These are phyloP conservation scores for Diacarnus erythraeanus DNA, from an alignment of 37 sponge, comb jelly and placozoan species.

Conservation along the genomic window DNA sequence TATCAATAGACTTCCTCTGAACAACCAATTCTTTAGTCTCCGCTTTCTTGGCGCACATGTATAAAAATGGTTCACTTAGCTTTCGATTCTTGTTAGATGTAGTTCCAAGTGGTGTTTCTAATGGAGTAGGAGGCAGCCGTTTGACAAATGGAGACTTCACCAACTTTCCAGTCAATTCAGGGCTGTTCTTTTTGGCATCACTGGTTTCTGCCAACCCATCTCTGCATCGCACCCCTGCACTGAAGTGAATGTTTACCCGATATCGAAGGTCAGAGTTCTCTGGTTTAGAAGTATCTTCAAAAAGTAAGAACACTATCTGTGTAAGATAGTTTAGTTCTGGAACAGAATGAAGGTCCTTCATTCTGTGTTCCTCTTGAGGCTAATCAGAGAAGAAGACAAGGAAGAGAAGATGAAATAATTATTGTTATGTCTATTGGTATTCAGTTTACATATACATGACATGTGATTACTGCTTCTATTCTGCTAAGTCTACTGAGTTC, in stretches of 20 bases:
- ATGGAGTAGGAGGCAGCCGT: neutral
- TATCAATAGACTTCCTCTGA: neutral
- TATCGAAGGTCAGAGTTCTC: slow-evolving; percentile 26
- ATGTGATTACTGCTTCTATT: neutral
- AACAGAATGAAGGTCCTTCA: slow-evolving; percentile 32
- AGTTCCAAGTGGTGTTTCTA: no score
- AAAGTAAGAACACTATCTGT: slow-evolving; percentile 88
- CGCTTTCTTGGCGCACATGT: neutral
- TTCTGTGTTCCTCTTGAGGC: slow-evolving; percentile 55
- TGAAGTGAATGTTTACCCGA: slow-evolving; percentile 53
- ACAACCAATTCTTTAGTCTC: slow-evolving; percentile 1
- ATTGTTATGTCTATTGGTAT: no score
- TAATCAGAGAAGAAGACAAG: no score
- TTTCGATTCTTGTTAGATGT: neutral
- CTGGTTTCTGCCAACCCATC: slow-evolving; percentile 2
- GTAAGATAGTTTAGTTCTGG: slow-evolving; percentile 90
- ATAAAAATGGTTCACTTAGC: neutral
- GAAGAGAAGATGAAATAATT: no score
- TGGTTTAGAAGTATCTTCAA: slow-evolving; percentile 74
- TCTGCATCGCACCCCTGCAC: slow-evolving; percentile 55
- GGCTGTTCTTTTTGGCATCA: neutral
- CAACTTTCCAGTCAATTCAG: neutral
- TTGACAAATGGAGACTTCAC: neutral
- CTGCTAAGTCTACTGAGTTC: neutral
- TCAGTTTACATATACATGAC: no score